Base-by-base conservation (phyloP, 2,113 vertebrate genomes). In the Strigops habroptila region DNA sequence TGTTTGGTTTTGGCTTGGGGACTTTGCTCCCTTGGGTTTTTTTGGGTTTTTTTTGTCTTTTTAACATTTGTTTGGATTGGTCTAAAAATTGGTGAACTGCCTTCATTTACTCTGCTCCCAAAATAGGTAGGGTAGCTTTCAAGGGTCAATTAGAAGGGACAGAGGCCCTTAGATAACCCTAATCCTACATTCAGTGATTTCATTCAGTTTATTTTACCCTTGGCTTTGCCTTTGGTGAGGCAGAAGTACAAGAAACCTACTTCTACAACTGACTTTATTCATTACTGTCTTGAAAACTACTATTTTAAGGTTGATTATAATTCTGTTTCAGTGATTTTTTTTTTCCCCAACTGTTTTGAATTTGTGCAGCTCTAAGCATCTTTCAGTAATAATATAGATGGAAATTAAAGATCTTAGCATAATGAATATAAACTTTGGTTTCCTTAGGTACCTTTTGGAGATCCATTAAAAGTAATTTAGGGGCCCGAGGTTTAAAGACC, bases 271-370 rank as follows among this genome's bases (percentile, higher is more conserved):
- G 23, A 60, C 37, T 60, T 92, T 6, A 69, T 27, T 68, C 60
- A n/a, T 78, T 93, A 43, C 62, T 65, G 80, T 87, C 65, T 79
- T 85, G 49, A 69, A 76, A 91, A 88, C 27, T 41, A 57, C 68
- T 89, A 55, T 91, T 93, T 96, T 82, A 96, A 97, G 15, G 51
- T 82, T 91, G 85, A 78, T 88, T 78, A 39, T 71, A 81, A 81
- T 70, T 74, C 23, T 53, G 16, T 53, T 80, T 25, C n/a, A 31
- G 59, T 70, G 31, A 28, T 2, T 41, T 70, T 93, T 86, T 95
- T 90, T 59, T 19, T 9, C 44, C 57, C 21, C 41, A 59, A 39
- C 27, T 46, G 23, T 37, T 94, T 73, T 74, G 68, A 83, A 94
- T 93, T 82, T 94, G 31, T 80, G 82, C 79, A 86, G 59, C 10